Evolutionary conservation across 2,797 vertebrate species (phyloP).

Genomic region (Brachyalestes nurse): DNA sequence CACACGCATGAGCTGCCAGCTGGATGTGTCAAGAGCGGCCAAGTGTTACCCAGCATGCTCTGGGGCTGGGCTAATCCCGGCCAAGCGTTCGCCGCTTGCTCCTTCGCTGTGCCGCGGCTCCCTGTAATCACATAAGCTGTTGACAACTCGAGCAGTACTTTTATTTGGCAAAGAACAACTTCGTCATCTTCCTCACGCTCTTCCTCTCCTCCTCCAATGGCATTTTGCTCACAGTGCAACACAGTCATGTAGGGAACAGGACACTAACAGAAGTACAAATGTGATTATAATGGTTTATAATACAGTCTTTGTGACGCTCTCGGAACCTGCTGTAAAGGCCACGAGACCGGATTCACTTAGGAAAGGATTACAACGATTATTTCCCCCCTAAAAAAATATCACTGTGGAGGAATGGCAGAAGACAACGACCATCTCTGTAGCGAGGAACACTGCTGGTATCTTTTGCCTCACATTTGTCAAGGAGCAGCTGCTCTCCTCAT

Average conservation of each 20-base stretch:
- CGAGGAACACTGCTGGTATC: background rate
- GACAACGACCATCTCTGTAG: no score
- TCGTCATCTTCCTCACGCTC: background rate
- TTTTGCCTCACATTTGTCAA: background rate
- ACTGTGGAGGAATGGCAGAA: background rate
- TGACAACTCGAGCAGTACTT: conserved; percentile 33
- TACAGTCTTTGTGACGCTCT: background rate
- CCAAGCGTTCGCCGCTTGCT: background rate
- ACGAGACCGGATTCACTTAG: background rate
- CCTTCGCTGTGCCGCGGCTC: background rate
- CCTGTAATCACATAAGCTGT: conserved; percentile 37
- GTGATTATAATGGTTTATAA: background rate
- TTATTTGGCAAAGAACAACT: conserved; percentile 16
- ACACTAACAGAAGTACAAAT: conserved; percentile 10
- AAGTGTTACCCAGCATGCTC: conserved; percentile 33
- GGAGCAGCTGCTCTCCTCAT: conserved; percentile 1
- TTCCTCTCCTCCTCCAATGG: conserved; percentile 11
- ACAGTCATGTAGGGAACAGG: background rate
- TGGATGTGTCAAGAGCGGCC: conserved; percentile 16
- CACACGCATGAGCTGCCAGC: conserved; percentile 21
- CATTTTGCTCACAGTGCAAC: background rate
- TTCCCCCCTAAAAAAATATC: no score
- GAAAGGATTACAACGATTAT: no score
- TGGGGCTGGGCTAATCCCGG: conserved; percentile 22
- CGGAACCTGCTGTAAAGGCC: background rate